Evolutionary conservation across 37 sponge, comb jelly and placozoan species (phyloP).

Genomic region (Dysidea cf. avara): DNA sequence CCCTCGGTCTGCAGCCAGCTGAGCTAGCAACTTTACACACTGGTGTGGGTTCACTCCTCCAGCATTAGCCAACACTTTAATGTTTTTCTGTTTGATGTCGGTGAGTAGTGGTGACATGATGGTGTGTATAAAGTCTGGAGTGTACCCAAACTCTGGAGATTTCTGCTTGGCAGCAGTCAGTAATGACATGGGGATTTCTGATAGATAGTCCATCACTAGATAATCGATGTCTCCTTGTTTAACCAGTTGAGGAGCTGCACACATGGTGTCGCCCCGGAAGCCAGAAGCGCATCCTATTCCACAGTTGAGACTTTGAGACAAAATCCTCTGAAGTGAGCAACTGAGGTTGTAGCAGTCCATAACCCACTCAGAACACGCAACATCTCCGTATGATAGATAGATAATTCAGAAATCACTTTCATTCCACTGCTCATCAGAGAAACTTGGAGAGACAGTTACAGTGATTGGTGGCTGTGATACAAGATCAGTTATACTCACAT

Average conservation of each 20-base stretch:
- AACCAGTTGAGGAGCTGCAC: conserved; percentile 84
- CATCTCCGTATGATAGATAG: too few species aligned
- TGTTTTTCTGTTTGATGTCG: conserved; percentile 65
- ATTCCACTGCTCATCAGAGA: too few species aligned
- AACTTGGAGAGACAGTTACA: too few species aligned
- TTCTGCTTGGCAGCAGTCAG: conserved; percentile 69
- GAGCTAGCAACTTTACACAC: conserved; percentile 60
- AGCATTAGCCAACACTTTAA: conserved; percentile 91
- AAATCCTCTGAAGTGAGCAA: too few species aligned
- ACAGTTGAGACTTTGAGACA: too few species aligned
- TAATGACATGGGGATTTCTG: conserved; percentile 98
- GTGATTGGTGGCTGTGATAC: too few species aligned
- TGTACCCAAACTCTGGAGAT: conserved; percentile 65
- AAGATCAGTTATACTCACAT: too few species aligned
- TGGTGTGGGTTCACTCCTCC: conserved; percentile 88
- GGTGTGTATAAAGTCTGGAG: conserved; percentile 71
- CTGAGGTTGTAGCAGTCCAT: too few species aligned
- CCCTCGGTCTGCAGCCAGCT: conserved; percentile 54
- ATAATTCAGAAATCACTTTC: too few species aligned
- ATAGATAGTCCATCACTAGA: conserved; percentile 93
- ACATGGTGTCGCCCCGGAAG: conserved; percentile 93
- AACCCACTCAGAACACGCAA: too few species aligned
- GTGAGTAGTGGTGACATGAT: conserved; percentile 51
- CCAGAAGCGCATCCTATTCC: conserved; percentile 95
- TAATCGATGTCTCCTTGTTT: conserved; percentile 80